Evolutionary conservation across 1,140 invertebrate genomes (phyloP).

Genomic region (Orius laevigatus): DNA sequence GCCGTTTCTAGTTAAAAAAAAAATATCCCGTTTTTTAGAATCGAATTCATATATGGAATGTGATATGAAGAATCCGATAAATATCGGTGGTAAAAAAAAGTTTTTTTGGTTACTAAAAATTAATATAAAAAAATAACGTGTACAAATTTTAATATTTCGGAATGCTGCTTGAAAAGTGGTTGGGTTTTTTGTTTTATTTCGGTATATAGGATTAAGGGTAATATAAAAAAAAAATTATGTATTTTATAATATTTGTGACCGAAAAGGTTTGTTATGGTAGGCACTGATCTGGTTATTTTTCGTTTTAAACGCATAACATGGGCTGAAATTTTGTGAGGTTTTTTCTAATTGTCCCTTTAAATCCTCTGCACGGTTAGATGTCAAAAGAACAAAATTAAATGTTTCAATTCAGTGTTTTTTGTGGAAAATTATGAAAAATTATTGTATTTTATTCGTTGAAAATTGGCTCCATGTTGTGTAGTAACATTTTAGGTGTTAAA

Average conservation of each 20-base stretch:
- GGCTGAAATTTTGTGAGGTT: too few species aligned
- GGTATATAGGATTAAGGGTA: neutral
- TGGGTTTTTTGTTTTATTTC: neutral
- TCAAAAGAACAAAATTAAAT: too few species aligned
- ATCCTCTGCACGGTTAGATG: too few species aligned
- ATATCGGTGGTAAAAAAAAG: neutral
- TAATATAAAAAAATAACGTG: neutral
- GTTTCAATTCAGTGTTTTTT: conserved; percentile 10
- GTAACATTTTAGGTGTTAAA: conserved; percentile 15
- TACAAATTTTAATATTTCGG: neutral
- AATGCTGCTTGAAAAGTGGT: conserved; percentile 7
- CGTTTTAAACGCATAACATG: too few species aligned
- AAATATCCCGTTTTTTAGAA: too few species aligned
- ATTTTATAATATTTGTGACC: conserved; percentile 4
- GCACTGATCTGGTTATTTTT: too few species aligned
- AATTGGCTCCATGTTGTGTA: conserved; percentile 16
- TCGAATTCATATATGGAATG: conserved; percentile 1
- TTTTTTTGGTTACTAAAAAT: too few species aligned
- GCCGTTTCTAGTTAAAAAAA: conserved; percentile 4
- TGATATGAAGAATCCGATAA: neutral
- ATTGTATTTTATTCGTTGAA: conserved; percentile 5
- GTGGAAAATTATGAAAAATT: conserved; percentile 4
- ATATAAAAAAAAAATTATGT: conserved; percentile 6
- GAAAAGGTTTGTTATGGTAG: too few species aligned
- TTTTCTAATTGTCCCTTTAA: too few species aligned